Evolutionary conservation across 2,888 invertebrate genomes (phyloP).

Genomic region (Chromoteleia sp.): DNA sequence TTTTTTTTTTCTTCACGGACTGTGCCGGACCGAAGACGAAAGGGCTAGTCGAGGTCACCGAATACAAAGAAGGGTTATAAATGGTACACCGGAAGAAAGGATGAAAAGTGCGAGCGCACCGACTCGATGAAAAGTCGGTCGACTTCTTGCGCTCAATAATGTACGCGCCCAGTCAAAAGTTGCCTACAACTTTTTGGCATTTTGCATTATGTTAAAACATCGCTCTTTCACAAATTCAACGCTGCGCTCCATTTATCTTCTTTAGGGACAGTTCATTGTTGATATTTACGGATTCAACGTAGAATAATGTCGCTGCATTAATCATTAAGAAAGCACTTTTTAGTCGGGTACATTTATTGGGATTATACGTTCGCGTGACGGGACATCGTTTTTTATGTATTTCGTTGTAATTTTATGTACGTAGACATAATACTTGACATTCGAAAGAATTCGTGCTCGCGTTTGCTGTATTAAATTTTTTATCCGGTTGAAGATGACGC

Average conservation of each 20-base stretch:
- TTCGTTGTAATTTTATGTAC: too few relatives aligned
- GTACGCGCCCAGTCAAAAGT: constrained; percentile 30
- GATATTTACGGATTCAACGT: constrained; percentile 12
- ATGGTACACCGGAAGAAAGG: constrained; percentile 70
- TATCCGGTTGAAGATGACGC: too few relatives aligned
- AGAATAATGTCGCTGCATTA: constrained; percentile 41
- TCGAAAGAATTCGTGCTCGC: too few relatives aligned
- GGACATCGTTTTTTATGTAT: background rate
- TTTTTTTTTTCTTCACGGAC: constrained; percentile 43
- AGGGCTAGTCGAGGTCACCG: constrained; percentile 67
- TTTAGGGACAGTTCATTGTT: constrained; percentile 40
- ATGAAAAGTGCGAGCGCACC: constrained; percentile 50
- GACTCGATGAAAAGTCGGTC: constrained; percentile 66
- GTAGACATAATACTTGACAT: too few relatives aligned
- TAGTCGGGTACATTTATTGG: background rate
- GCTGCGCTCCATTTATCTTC: constrained; percentile 38
- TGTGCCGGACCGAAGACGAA: constrained; percentile 63
- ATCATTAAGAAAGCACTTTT: constrained; percentile 37
- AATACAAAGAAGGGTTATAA: constrained; percentile 71
- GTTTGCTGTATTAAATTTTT: too few relatives aligned
- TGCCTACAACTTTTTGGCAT: constrained; percentile 30
- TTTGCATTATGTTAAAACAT: constrained; percentile 26
- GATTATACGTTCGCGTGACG: background rate
- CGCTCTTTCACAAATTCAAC: constrained; percentile 7
- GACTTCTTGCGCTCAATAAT: constrained; percentile 58